phyloP scores from a whole-genome alignment of 1,140 invertebrate species.

The Radopholus similis region DNA sequence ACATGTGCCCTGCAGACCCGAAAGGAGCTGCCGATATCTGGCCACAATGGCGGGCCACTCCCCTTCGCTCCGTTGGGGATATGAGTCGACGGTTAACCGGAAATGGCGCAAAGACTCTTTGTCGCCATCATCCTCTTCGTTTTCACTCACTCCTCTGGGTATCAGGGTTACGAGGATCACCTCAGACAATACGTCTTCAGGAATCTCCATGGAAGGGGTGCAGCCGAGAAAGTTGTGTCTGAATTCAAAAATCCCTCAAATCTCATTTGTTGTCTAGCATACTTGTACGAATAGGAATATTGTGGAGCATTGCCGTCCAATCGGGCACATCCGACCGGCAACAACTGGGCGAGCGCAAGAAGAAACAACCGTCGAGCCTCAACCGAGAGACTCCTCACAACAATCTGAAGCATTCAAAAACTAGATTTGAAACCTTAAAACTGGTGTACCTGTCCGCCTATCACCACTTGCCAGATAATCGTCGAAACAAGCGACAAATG shows the following conservation, averaged over 20 bases:
- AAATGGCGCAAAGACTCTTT: slow-evolving; percentile 19
- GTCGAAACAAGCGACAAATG: background rate
- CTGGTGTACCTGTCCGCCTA: slow-evolving; percentile 30
- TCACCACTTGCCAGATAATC: slow-evolving; percentile 32
- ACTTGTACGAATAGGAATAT: slow-evolving; percentile 30
- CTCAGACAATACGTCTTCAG: slow-evolving; percentile 15
- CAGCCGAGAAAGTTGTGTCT: slow-evolving; percentile 39
- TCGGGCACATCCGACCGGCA: slow-evolving; percentile 34
- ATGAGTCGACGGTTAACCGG: slow-evolving; percentile 12
- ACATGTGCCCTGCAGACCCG: slow-evolving; percentile 13
- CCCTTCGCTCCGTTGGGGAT: background rate
- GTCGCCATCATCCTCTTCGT: background rate
- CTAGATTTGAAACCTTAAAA: background rate
- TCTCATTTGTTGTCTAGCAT: background rate
- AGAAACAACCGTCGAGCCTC: slow-evolving; percentile 24
- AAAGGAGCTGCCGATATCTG: slow-evolving; percentile 28
- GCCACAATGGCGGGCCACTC: slow-evolving; percentile 15
- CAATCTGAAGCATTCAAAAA: slow-evolving; percentile 28
- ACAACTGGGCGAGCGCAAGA: slow-evolving; percentile 32
- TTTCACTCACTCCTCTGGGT: too few species aligned
- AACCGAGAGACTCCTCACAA: slow-evolving; percentile 21
- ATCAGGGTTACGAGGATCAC: slow-evolving; percentile 13
- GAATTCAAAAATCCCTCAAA: slow-evolving; percentile 6
- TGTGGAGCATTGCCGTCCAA: slow-evolving; percentile 14
- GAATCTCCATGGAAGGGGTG: slow-evolving; percentile 10